Evolutionary conservation across 2,888 invertebrate genomes (phyloP), one percentile per base, ranked within the genome.

Genomic region (Eledona agricola): DNA sequence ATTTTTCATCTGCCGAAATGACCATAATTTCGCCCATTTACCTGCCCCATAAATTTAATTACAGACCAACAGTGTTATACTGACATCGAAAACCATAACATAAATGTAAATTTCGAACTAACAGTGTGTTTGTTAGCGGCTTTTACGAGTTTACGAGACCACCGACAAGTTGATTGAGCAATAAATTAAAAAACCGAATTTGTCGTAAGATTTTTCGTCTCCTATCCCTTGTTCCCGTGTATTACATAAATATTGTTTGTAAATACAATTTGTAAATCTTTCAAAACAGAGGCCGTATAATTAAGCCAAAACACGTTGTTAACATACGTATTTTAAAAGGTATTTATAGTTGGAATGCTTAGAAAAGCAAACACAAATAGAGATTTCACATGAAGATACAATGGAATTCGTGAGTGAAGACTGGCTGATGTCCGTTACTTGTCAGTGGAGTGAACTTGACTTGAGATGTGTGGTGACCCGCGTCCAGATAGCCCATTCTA

Each of bases 341-440:
- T 64, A 67, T 66, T 64, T 64, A 60, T 61, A 64, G 63, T 56
- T 58, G 66, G 67, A 69, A 69, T 65, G 67, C 63, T 64, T 69
- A 66, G 65, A 63, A 70, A 71, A 71, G 69, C 69, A 69, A 68
- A 71, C 66, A 71, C 64, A 70, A 64, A 72, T 67, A 64, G 64
- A 71, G 74, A 74, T 73, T 74, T 74, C 74, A 72, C 74, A 74
- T 70, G 65, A 63, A 72, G 74, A 74, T 74, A 73, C 71, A 72
- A 71, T 72, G 71, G 70, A 71, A 71, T 72, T 73, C 73, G 73
- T 73, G 73, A 73, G 72, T 69, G 70, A 66, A 65, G 70, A 67
- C 67, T 66, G 61, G 65, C 66, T 65, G 60, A 60, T 70, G 70
- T 69, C 72, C 71, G 72, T 72, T 72, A 72, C 61, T 63, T 66